Evolutionary conservation across 2,113 vertebrate species (phyloP).

Genomic region (Irena cyanogastra): DNA sequence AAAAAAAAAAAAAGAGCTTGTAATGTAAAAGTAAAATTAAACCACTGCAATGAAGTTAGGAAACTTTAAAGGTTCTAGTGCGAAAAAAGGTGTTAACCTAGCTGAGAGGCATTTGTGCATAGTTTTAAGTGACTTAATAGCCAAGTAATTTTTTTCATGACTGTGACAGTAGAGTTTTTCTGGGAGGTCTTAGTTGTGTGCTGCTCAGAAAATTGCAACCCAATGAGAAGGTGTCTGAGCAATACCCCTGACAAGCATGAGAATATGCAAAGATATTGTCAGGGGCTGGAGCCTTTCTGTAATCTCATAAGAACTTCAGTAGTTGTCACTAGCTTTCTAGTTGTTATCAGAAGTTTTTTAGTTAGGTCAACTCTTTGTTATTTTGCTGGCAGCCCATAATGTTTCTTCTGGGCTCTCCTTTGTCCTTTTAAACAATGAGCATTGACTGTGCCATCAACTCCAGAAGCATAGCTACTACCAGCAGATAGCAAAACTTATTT

Average conservation of each 20-base stretch:
- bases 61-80: background rate
- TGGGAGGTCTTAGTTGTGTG: background rate
- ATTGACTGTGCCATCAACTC: background rate
- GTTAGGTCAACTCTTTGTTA: background rate
- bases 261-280: background rate
- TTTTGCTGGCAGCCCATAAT: background rate
- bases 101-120: background rate
- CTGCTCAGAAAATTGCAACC: background rate
- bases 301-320: background rate
- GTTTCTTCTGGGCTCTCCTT: background rate
- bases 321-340: background rate
- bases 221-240: background rate
- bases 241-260: background rate
- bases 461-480: background rate
- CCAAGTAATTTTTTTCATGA: background rate
- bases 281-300: background rate
- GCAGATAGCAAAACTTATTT: background rate
- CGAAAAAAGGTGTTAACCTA: background rate
- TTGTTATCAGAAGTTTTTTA: background rate
- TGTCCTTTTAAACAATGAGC: background rate
- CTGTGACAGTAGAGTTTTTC: background rate
- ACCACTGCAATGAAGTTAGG: background rate
- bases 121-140: background rate
- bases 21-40: slow-evolving; percentile 2
- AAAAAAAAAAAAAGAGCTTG: background rate